A percentile compares a stretch with the other conserved stretches of the same genome.
Conservation (phyloP, 2,888 invertebrate genomes). For the Synergus japonicus region DNA sequence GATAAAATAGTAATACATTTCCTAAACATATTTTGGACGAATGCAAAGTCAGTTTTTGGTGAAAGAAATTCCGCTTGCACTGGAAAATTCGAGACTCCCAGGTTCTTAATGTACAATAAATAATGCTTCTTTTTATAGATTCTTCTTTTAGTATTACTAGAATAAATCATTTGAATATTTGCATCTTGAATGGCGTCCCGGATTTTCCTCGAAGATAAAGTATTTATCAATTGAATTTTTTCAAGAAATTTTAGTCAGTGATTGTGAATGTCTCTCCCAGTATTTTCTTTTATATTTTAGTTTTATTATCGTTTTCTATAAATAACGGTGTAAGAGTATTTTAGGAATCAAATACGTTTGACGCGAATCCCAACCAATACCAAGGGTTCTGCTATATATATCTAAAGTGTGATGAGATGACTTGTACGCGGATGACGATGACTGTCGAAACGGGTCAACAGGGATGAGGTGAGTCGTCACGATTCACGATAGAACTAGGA, state of each 20-base stretch:
- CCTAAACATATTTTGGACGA: conserved; percentile 35
- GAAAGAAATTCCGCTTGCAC: neutral
- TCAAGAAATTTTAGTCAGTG: neutral
- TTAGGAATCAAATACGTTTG: conserved; percentile 26
- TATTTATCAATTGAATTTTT: neutral
- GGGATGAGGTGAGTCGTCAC: conserved; percentile 47
- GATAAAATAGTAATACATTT: neutral
- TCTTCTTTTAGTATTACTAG: conserved; percentile 5
- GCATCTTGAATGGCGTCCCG: conserved; percentile 23
- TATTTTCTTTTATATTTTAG: conserved; percentile 25
- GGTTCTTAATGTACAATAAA: conserved; percentile 30
- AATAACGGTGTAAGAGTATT: conserved; percentile 18
- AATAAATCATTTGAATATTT: conserved; percentile 33
- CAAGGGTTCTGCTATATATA: conserved; percentile 51
- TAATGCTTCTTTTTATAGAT: conserved; percentile 18
- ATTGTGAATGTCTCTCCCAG: neutral
- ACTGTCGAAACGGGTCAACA: conserved; percentile 51
- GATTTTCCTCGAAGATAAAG: conserved; percentile 1
- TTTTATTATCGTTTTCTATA: conserved; percentile 38
- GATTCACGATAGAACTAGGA: conserved; percentile 22
- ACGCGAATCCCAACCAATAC: conserved; percentile 58
- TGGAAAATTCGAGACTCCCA: conserved; percentile 18
- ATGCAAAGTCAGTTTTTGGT: conserved; percentile 21
- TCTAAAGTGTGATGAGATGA: conserved; percentile 44
- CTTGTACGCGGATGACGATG: conserved; percentile 59